Evolutionary conservation across 2,888 invertebrate genomes (phyloP), one percentile per base, ranked within the genome.

Genomic region (Ypsolopha sequella): DNA sequence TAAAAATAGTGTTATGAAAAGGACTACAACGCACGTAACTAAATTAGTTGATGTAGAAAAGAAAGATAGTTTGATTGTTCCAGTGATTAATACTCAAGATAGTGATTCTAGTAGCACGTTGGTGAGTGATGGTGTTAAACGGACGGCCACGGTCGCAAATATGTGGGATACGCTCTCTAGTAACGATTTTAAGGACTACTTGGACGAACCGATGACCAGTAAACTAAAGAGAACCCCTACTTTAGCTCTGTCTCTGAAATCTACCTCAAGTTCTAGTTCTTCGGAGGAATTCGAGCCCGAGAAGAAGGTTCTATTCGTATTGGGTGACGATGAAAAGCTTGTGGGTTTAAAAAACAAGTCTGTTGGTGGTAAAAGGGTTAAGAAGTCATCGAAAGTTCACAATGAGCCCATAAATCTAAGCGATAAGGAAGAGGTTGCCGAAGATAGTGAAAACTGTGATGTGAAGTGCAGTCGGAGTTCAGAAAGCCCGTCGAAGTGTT

Each of bases 301-400:
- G 7, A 71, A 87, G 54, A 77, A 80, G 55, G 93, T 93, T 0
- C 80, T 93, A 7, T 93, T 93, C 69, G 91, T 92, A 6, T 69
- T 93, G 47, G 93, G 93, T 14, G 93, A 93, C 53, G 88, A 92
- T 63, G 93, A 93, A 57, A 88, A 90, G 60, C 68, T 92, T 41
- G 87, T 92, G 4, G 91, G 91, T 44, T 67, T 92, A 46, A 92
- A 91, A 73, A 89, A 86, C 57, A 86, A 85, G 54, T 82, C 82
- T 2, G 74, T 63, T 41, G 76, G 72, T 41, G 81, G 82, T 1
- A 81, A 74, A 54, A 70, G 76, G 54, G 80, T 81, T 9, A 86
- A 85, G 57, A 79, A 73, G 53, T 80, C 85, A n/a, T 71, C 76
- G 9, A 82, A 73, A 61, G 56, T 65, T 8, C 66, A 70, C 36